These are phyloP conservation scores for Malurus splendens DNA, from an alignment of 2,797 vertebrate species.

Conservation along the genomic window DNA sequence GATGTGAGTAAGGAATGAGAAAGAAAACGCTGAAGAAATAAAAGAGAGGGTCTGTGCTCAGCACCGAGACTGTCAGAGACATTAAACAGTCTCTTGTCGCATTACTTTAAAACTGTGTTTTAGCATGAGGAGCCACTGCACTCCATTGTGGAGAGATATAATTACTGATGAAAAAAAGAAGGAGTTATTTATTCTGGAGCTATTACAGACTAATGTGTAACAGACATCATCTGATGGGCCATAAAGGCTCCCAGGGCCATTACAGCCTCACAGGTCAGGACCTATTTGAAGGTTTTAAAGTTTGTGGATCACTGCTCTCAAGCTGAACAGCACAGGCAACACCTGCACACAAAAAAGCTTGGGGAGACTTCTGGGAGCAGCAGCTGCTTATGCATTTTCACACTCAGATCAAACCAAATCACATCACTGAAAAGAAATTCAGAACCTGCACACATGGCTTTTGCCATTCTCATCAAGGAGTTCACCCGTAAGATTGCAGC, in stretches of 20 bases:
- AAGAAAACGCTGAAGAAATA: background rate
- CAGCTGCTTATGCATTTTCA: background rate
- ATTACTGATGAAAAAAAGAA: conserved; percentile 1
- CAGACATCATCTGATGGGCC: conserved; percentile 23
- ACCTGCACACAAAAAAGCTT: background rate
- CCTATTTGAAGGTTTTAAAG: conserved; percentile 22
- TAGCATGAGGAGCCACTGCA: background rate
- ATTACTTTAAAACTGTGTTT: conserved; percentile 16
- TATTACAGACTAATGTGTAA: conserved; percentile 37
- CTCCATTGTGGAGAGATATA: background rate
- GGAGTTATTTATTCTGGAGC: conserved; percentile 32
- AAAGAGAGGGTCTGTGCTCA: background rate
- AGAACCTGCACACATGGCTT: background rate
- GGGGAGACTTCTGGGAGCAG: background rate
- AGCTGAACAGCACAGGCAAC: background rate
- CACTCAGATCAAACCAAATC: background rate
- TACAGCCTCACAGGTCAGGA: conserved; percentile 39
- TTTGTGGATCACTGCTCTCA: conserved; percentile 35
- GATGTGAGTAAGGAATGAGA: background rate
- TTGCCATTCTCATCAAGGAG: background rate
- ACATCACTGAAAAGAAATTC: background rate
- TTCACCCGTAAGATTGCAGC: background rate
- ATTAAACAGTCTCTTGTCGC: conserved; percentile 20
- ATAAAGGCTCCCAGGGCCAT: background rate
- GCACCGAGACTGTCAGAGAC: background rate